A percentile compares a stretch with the other conserved stretches of the same genome.
Evolutionary conservation across 1,140 invertebrate genomes (phyloP).

Genomic region (Ostrea denselamellosa): DNA sequence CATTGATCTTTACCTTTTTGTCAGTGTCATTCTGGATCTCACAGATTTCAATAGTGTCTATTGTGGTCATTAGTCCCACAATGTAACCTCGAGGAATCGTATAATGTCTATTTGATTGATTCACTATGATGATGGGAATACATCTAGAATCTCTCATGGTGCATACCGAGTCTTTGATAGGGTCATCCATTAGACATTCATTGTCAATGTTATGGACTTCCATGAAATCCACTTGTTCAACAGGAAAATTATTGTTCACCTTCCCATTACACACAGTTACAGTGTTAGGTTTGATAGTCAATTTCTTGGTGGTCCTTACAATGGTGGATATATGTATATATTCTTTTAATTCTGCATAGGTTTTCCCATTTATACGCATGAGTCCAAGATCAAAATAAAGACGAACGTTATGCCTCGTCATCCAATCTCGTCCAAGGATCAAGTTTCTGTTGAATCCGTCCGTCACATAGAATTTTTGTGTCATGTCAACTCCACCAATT

Average conservation of each 20-base stretch:
- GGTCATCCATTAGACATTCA: slow-evolving; percentile 38
- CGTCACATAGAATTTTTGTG: not conserved
- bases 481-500: not conserved
- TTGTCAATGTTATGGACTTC: not conserved
- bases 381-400: slow-evolving; percentile 15
- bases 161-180: slow-evolving; percentile 43
- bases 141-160: not conserved
- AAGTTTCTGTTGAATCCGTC: slow-evolving; percentile 44
- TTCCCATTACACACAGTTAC: slow-evolving; percentile 30
- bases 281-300: slow-evolving; percentile 46
- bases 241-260: too few species aligned
- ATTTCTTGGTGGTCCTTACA: slow-evolving; percentile 1
- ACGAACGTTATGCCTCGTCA: slow-evolving; percentile 16
- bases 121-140: slow-evolving; percentile 48
- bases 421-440: slow-evolving; percentile 49
- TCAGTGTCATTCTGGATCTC: not conserved
- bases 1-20: not conserved
- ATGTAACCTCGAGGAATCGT: slow-evolving; percentile 36
- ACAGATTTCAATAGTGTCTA: slow-evolving; percentile 16
- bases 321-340: slow-evolving; percentile 48
- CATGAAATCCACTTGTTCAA: too few species aligned
- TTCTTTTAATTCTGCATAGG: slow-evolving; percentile 50
- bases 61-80: not conserved
- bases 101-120: slow-evolving; percentile 38
- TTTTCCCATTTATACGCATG: slow-evolving; percentile 40